A percentile compares a stretch with the other conserved stretches of the same genome.
Evolutionary conservation across 1,140 invertebrate species (phyloP).

Genomic region (Orius insidiosus): DNA sequence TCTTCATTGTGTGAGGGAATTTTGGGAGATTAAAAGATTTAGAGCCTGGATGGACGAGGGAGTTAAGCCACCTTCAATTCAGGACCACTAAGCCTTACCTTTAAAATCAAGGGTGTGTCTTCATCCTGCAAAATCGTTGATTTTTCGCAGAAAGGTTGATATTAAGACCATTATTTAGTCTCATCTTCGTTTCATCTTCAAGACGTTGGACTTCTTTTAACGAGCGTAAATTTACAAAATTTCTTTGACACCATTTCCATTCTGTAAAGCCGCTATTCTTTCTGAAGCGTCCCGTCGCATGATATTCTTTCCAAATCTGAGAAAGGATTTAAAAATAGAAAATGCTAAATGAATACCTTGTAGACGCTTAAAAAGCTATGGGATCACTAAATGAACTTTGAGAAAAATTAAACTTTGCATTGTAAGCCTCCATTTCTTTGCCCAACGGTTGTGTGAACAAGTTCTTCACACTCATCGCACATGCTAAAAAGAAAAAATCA

Average conservation of each 20-base stretch:
- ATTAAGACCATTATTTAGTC: neutral
- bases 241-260: slow-evolving; percentile 46
- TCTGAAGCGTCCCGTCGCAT: neutral
- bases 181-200: slow-evolving; percentile 3
- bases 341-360: no score
- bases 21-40: no score
- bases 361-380: slow-evolving; percentile 68
- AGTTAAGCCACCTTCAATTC: no score
- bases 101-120: slow-evolving; percentile 13
- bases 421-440: slow-evolving; percentile 51
- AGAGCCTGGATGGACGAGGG: no score
- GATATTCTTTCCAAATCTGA: no score
- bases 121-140: slow-evolving; percentile 1
- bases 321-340: no score
- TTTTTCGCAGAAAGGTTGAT: neutral
- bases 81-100: no score
- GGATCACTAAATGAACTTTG: slow-evolving; percentile 69
- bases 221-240: slow-evolving; percentile 50
- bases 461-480: slow-evolving; percentile 61
- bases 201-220: slow-evolving; percentile 42
- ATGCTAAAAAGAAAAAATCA: no score
- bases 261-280: slow-evolving; percentile 26
- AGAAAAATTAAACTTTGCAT: slow-evolving; percentile 62
- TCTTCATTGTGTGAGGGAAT: no score
- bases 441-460: slow-evolving; percentile 61